phyloP scores from a whole-genome alignment of 2,888 invertebrate species.

The Rhagonycha fulva region DNA sequence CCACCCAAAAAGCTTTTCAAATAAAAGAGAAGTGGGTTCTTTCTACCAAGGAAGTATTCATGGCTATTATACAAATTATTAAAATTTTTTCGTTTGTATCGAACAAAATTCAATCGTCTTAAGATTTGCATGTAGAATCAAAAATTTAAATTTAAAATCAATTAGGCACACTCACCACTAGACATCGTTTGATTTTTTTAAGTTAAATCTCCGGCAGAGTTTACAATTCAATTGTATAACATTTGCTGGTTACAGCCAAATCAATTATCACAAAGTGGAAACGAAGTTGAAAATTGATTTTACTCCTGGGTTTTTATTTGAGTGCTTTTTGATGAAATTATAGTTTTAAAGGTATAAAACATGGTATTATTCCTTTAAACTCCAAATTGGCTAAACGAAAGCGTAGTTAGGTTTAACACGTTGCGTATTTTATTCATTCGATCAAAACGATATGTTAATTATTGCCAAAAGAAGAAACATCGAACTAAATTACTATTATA shows the following conservation, averaged over 20 bases:
- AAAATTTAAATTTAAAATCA: background rate
- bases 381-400: background rate
- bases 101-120: background rate
- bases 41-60: background rate
- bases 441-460: background rate
- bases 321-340: constrained; percentile 5
- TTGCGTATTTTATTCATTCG: background rate
- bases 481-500: background rate
- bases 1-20: background rate
- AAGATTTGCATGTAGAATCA: background rate
- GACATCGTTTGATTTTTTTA: background rate
- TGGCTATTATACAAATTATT: background rate
- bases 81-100: background rate
- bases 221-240: background rate
- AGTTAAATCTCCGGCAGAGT: background rate
- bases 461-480: background rate
- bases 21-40: background rate
- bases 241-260: constrained; percentile 3
- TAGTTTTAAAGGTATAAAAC: background rate
- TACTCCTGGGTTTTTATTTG: constrained; percentile 9
- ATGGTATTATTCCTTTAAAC: background rate
- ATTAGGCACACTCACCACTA: background rate
- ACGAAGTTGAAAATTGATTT: constrained; percentile 19
- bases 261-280: constrained; percentile 12
- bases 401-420: background rate